Base-by-base conservation (phyloP, 1,140 invertebrate species). In the Camponotus vicinus region DNA sequence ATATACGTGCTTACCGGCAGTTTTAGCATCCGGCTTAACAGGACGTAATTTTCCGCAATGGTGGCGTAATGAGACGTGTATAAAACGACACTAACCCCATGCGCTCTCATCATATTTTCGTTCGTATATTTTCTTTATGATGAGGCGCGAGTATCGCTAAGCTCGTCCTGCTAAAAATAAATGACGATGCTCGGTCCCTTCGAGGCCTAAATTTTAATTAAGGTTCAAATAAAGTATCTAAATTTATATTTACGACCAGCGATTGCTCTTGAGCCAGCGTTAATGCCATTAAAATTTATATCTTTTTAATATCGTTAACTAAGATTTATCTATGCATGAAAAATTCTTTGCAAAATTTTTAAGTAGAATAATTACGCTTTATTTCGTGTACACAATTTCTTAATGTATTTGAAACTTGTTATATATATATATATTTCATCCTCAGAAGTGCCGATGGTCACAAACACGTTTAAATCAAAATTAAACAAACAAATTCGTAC, bases 21-120 rank as follows among this genome's bases (percentile, higher is more conserved):
- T 85, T 85, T 70, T 78, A 85, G 59, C 73, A 67, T 85, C 75
- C 75, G 82, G 59, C 82, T 85, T 78, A 77, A 78, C 82, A 78
- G 82, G 75, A 85, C 78, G 78, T 73, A 73, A 86, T 80, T 73
- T 86, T 83, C 79, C 59, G 61, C 55, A 83, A 86, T 52, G 61
- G 59, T 49, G 57, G 40, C 73, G 59, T 64, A 86, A 83, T 73
- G 71, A 85, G 42, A 57, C 82, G 71, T 78, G 45, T 59, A 49
- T 57, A 77, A 85, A 69, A 67, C n/a, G 67, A 61, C 55, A 76
- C 42, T 71, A 85, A 61, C 82, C 63, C 8, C 52, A 40, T 27
- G 21, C 32, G 32, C 57, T 64, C 57, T 64, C 59, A 11, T 52
- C 86, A 61, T 85, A 78, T 64, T 52, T 52, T 52, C 67, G 79